Evolutionary conservation across 2,113 vertebrate species (phyloP).

Genomic region (Ailurus styani): DNA sequence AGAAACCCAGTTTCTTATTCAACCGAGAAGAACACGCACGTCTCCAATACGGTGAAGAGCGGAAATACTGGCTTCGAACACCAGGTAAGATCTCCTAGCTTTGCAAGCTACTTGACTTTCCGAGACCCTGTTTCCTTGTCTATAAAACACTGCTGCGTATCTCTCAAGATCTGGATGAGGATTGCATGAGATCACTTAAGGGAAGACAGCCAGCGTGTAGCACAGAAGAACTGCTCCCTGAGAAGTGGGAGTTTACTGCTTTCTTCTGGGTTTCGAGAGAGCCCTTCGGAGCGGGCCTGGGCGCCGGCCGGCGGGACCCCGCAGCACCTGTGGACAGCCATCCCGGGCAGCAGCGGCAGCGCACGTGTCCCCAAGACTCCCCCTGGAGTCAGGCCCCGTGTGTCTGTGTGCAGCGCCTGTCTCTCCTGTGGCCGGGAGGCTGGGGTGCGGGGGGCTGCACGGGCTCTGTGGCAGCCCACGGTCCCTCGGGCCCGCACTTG

Average conservation of each 20-base stretch:
- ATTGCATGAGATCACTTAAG: neutral
- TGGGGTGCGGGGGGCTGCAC: fast-evolving
- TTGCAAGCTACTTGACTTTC: neutral
- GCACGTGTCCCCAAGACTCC: fast-evolving
- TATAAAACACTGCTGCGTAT: neutral
- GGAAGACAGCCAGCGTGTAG: neutral
- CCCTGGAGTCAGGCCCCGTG: neutral
- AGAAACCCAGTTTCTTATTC: neutral
- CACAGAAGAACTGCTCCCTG: neutral
- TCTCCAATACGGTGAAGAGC: fast-evolving
- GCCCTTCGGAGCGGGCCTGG: fast-evolving
- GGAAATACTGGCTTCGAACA: neutral
- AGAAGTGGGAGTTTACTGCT: fast-evolving
- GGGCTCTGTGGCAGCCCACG: neutral
- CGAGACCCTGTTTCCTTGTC: neutral
- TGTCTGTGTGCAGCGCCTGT: neutral
- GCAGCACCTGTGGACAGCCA: neutral
- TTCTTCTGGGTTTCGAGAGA: too few species aligned
- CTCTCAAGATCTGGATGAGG: neutral
- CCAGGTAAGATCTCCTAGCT: neutral
- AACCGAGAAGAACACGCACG: neutral
- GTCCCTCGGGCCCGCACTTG: too few species aligned
- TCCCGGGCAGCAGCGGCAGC: fast-evolving
- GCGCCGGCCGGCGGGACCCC: neutral
- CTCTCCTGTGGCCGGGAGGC: neutral